Conservation (phyloP, 1,140 invertebrate genomes). For the Acyrthosiphon pisum region DNA sequence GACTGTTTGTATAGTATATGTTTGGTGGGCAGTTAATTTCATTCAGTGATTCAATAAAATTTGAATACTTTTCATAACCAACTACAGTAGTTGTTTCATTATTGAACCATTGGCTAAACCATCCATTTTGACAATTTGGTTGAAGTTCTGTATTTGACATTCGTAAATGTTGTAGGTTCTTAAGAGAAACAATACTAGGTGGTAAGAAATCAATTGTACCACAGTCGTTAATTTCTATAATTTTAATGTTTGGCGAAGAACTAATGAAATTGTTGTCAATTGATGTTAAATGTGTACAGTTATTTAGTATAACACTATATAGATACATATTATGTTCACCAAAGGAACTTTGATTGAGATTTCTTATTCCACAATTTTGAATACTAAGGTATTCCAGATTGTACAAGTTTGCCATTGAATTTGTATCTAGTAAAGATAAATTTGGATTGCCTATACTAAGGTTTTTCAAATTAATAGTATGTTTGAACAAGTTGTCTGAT, state of each 20-base stretch:
- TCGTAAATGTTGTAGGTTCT: slow-evolving; percentile 27
- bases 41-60: neutral
- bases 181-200: slow-evolving; percentile 15
- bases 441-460: slow-evolving; percentile 36
- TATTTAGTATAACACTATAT: neutral
- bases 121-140: slow-evolving; percentile 42
- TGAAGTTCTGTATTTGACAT: neutral
- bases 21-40: slow-evolving; percentile 22
- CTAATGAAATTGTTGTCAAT: slow-evolving; percentile 14
- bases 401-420: neutral
- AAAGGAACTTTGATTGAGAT: slow-evolving; percentile 29
- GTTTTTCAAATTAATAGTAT: neutral
- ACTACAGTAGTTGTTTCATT: slow-evolving; percentile 11
- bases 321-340: neutral
- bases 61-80: neutral
- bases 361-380: slow-evolving; percentile 21
- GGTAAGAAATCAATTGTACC: neutral
- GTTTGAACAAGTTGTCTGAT: neutral
- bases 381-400: slow-evolving; percentile 27
- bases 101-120: slow-evolving; percentile 45
- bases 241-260: neutral
- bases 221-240: slow-evolving; percentile 35
- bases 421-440: slow-evolving; percentile 52
- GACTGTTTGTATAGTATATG: slow-evolving; percentile 10
- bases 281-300: slow-evolving; percentile 11